Base-by-base conservation (phyloP, 2,113 vertebrate species). In the Cinclus mexicanus region DNA sequence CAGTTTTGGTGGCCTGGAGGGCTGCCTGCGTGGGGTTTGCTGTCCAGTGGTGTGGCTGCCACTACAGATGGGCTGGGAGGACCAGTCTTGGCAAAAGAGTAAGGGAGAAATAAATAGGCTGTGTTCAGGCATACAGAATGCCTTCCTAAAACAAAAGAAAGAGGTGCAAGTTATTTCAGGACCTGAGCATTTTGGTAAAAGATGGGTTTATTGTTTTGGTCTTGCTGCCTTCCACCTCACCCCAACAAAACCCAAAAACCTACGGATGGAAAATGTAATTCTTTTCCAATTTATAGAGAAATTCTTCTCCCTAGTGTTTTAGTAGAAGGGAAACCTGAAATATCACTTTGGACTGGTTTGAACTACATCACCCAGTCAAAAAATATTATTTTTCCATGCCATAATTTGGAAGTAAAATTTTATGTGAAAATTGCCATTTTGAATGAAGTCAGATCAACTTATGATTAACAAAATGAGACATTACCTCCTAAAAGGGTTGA, bases 1-100 rank as follows among this genome's bases (percentile, higher is more conserved):
- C 35, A 25, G 8, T 5, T 79, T 3, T 39, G 29, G 26, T 44
- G 63, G 25, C 33, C 10, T 11, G 14, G 19, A 44, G 68, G 25
- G 59, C 61, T 50, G 41, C 12, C 44, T 7, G 5, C 26, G 39
- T 1, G 2, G 39, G 35, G 7, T 1, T 64, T 76, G 67, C 39
- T 55, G 28, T 9, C 25, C 1, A 1, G 21, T 47, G 49, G 29
- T 15, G 6, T 4, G 0, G 1, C 31, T 83, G 70, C 37, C 70
- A 16, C 12, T 49, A 44, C 60, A 80, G 57, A 8, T 5, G 29
- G 33, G 20, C 47, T 83, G 68, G 37, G 63, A 42, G 33, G 9
- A 47, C 9, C 37, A 37, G 23, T 18, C 63, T 50, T n/a, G 67
- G 67, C n/a, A 37, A 39, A 87, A 91, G n/a, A 23, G 20, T 26